Base-by-base conservation (phyloP, 2,797 vertebrate genomes). In the Intellagama lesueurii region DNA sequence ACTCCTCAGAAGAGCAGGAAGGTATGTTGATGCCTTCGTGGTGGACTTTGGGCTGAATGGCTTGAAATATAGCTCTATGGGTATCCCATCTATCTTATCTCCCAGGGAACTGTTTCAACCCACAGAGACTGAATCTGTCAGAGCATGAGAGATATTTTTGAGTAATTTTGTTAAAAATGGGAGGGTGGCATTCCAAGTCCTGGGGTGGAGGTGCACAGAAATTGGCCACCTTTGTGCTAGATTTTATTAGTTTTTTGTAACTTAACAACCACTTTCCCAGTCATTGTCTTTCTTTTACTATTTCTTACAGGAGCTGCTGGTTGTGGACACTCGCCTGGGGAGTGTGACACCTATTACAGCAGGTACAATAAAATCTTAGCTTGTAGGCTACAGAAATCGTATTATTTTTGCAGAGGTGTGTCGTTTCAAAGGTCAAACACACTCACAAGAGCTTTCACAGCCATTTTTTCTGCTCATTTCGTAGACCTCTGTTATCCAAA, bases 1-100 rank as follows among this genome's bases (percentile, higher is more conserved):
- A 98, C 97, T 40, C 95, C 97, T 2, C 94, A 97, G 93, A 96
- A 96, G 90, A 98, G 98, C 96, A 92, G 92, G 91, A 98, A 96
- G 86, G 98, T 98, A 95, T 92, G 94, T 47, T 79, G 87, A 76
- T 11, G 26, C 69, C 56, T 44, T 26, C 6, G 56, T 8, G 49
- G 12, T 0, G 2, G 26, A 11, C 60, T 11, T 9, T 5, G 0
- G 80, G 12, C 2, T 60, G n/a, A 81, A 28, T 49, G 79, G 52
- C 52, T 81, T 81, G 52, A 47, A 60, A 5, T 73, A 24, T n/a
- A 1, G n/a, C n/a, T 72, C 44, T 40, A 28, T 52, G 17, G 72
- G 32, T 56, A 11, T 56, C 52, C 8, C 28, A 40, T 80, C 26
- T 32, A 70, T 7, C 12, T 70, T n/a, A 12, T 56, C n/a, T 28